Base-by-base conservation (phyloP, 2,888 invertebrate genomes). In the Sthenelais limicola region DNA sequence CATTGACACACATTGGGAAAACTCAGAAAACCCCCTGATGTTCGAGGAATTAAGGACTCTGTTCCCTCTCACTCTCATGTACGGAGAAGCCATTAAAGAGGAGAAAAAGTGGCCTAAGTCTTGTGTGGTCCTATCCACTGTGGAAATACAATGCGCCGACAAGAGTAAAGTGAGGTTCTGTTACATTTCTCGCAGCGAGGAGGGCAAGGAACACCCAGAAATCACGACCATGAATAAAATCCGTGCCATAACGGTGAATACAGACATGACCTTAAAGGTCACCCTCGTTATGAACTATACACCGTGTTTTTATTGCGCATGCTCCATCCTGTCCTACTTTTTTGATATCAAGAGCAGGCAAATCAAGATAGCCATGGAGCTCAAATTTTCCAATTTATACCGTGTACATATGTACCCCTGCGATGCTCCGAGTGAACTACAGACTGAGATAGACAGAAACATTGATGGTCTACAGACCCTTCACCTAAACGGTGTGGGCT, bases 201-300 rank as follows among this genome's bases (percentile, higher is more conserved):
- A 62, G 2, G 62, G 62, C 18, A 62, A 62, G 62, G 38, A 62
- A 7, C 62, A 62, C 62, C 62, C 62, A 5, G 62, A 62, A n/a
- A 24, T 62, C 38, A 28, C 21, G n/a, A 62, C 62, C 35, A 62
- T 62, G 38, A 38, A 38, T 43, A 62, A 62, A 62, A 62, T 62
- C 62, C 62, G 62, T 62, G 62, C 62, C 62, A 62, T 62, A 38
- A 26, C 35, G 7, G 62, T 62, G 24, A 43, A 62, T 26, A 62
- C 62, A 15, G 62, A 62, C 62, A 38, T 38, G 24, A 62, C 62
- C 7, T 24, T 62, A 3, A 62, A 62, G 38, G 62, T 62, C 7
- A 62, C 62, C 62, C 43, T 62, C 38, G 38, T 62, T 18, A 62
- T 62, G 62, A 62, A 62, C 62, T 62, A 62, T 43, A 62, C 62